Percentiles rank a stretch among this genome's conserved stretches.
Evolutionary conservation across 64 coral and sea anemone species (phyloP).

Genomic region (Montipora sp.): DNA sequence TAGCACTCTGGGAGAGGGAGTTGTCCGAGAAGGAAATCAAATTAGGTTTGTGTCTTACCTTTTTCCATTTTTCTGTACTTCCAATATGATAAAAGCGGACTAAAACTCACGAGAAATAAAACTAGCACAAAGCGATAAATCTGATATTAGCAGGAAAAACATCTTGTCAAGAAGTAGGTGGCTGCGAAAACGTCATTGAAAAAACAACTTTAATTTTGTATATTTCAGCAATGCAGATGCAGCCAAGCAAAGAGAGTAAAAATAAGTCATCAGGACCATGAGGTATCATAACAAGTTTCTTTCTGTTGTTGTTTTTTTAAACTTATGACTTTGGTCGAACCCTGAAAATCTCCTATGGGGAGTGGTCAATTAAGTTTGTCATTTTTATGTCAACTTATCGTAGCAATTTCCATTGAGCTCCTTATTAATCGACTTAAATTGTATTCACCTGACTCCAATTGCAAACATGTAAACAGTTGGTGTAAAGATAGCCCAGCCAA

Average conservation of each 20-base stretch:
- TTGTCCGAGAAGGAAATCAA: slow-evolving; percentile 64
- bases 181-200: background rate
- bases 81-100: background rate
- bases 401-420: no score
- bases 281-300: background rate
- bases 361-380: no score
- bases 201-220: background rate
- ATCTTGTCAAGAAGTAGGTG: background rate
- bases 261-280: background rate
- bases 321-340: no score
- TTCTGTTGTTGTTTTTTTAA: background rate
- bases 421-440: no score
- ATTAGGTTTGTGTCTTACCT: background rate
- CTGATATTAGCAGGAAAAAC: background rate
- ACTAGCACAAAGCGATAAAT: no score
- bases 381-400: no score
- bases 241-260: background rate
- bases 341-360: no score
- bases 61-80: background rate
- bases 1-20: slow-evolving; percentile 71
- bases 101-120: background rate
- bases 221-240: slow-evolving; percentile 9
- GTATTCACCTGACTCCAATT: no score
- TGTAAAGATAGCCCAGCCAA: no score
- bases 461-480: no score